Conservation (phyloP, 92 coral and sea anemone species). For the Ricordea florida region DNA sequence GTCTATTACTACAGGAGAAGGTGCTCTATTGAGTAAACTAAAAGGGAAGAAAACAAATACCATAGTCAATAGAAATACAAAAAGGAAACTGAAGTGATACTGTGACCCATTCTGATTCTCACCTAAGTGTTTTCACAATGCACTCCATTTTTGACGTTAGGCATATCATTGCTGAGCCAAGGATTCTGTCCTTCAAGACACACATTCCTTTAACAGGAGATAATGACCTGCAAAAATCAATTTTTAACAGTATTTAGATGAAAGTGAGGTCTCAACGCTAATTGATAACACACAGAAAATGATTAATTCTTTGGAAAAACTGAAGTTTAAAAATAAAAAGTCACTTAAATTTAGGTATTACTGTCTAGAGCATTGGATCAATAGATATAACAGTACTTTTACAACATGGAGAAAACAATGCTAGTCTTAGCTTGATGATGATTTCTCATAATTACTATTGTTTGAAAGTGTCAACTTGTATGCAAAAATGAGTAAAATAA, state of each 20-base stretch:
- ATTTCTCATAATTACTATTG: too few relatives aligned
- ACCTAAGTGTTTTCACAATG: constrained; percentile 70
- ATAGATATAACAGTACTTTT: too few relatives aligned
- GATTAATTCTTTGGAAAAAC: not conserved
- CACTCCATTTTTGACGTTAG: constrained; percentile 88
- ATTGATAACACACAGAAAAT: not conserved
- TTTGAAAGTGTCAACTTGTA: not conserved
- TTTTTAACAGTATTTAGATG: too few relatives aligned
- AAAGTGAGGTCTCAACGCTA: too few relatives aligned
- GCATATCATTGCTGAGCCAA: constrained; percentile 81
- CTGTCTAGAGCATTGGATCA: too few relatives aligned
- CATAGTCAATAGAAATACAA: too few relatives aligned
- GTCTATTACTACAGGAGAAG: constrained; percentile 3
- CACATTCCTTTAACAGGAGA: constrained; percentile 82
- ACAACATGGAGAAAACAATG: too few relatives aligned
- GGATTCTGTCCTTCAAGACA: constrained; percentile 73
- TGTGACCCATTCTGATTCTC: not conserved
- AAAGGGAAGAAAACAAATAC: not conserved
- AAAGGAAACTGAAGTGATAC: not conserved
- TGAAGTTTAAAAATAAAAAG: not conserved
- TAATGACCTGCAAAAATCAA: constrained; percentile 59
- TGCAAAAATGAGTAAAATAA: not conserved
- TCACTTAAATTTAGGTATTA: not conserved
- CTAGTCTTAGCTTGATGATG: too few relatives aligned
- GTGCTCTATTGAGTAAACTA: constrained; percentile 36